phyloP scores from a whole-genome alignment of 2,797 vertebrate species.

The Tinamus major region DNA sequence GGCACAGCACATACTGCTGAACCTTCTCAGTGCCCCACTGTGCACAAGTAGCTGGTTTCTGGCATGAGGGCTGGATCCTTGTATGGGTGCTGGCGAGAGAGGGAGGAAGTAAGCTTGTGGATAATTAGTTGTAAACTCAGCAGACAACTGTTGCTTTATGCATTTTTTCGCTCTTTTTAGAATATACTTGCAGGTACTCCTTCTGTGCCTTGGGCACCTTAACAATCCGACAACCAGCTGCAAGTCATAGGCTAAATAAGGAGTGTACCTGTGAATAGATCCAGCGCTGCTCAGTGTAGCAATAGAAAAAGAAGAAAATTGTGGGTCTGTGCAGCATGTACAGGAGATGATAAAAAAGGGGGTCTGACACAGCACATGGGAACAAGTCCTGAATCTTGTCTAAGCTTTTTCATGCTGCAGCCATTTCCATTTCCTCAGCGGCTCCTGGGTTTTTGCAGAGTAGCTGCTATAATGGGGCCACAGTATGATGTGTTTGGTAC shows the following conservation, averaged over 20 bases:
- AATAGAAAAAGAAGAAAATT: background rate
- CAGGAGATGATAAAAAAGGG: background rate
- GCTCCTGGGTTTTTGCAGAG: background rate
- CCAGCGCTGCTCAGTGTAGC: background rate
- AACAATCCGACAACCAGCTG: slow-evolving; percentile 29
- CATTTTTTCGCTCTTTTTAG: slow-evolving; percentile 32
- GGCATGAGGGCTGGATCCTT: background rate
- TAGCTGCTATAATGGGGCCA: background rate
- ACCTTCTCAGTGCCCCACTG: background rate
- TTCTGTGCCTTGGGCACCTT: slow-evolving; percentile 5
- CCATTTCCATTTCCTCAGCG: background rate
- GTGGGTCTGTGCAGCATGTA: background rate
- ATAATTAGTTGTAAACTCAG: slow-evolving; percentile 4
- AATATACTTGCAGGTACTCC: background rate
- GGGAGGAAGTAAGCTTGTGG: background rate
- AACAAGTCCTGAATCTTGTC: background rate
- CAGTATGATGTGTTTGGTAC: background rate
- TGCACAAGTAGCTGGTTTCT: background rate
- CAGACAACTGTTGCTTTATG: slow-evolving; percentile 35
- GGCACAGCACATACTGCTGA: background rate
- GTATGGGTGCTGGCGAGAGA: background rate
- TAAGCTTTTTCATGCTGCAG: background rate
- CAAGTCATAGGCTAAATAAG: slow-evolving; percentile 27
- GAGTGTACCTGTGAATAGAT: slow-evolving; percentile 13
- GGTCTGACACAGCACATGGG: background rate